Conservation (phyloP, 2,113 vertebrate species). For the Romanogobio albipinnatus region DNA sequence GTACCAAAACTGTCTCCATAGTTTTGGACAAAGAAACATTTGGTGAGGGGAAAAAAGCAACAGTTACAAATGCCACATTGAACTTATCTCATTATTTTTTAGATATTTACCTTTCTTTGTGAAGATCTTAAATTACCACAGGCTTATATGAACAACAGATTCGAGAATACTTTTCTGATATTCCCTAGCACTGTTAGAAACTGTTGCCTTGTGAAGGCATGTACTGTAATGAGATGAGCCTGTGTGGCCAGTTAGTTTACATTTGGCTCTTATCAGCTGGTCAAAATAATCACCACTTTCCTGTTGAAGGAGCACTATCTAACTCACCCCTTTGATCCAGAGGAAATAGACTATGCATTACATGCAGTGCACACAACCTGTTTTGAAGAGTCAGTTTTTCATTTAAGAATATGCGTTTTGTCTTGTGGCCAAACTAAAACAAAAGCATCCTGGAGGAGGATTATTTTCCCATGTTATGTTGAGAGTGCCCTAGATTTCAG, state of each 20-base stretch:
- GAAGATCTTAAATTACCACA: neutral
- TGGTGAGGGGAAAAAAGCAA: neutral
- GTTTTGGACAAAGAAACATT: neutral
- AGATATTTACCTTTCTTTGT: neutral
- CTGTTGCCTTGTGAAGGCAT: neutral
- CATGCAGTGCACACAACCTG: constrained; percentile 8
- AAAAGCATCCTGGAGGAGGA: constrained; percentile 11
- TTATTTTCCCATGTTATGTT: constrained; percentile 42
- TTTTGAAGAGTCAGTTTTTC: constrained; percentile 19
- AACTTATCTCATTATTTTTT: neutral
- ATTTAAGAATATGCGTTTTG: constrained; percentile 11
- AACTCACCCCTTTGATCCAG: constrained; percentile 48
- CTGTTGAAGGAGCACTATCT: constrained; percentile 30
- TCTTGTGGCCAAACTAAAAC: constrained; percentile 16
- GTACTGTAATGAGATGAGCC: constrained; percentile 28
- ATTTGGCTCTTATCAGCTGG: constrained; percentile 31
- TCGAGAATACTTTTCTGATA: neutral
- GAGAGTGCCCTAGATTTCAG: constrained; percentile 46
- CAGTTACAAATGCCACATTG: neutral
- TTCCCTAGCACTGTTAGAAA: neutral
- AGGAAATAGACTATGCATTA: constrained; percentile 42
- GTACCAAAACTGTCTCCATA: neutral
- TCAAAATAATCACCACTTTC: constrained; percentile 51
- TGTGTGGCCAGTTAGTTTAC: constrained; percentile 54
- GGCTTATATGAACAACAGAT: neutral